These are phyloP conservation scores for Catocala fraxini DNA, from an alignment of 2,888 invertebrate genomes.

Conservation along the genomic window DNA sequence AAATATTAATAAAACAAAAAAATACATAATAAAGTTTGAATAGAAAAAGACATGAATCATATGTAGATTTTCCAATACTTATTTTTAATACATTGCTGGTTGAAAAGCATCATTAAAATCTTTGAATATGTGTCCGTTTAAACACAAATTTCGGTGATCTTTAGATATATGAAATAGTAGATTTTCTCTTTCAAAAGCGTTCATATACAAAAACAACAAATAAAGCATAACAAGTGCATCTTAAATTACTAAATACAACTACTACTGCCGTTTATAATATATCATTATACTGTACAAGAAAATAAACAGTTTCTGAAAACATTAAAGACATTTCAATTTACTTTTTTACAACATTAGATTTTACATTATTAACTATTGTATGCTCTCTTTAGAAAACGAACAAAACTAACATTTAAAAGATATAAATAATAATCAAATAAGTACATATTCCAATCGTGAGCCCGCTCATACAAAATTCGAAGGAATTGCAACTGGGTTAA, in stretches of 20 bases:
- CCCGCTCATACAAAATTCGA: conserved; percentile 16
- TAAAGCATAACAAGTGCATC: conserved; percentile 18
- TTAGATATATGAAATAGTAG: no score
- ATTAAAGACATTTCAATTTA: conserved; percentile 28
- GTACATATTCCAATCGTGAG: conserved; percentile 70
- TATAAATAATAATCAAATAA: conserved; percentile 62
- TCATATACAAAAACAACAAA: conserved; percentile 26
- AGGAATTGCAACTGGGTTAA: conserved; percentile 27
- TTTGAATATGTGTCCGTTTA: no score
- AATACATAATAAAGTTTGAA: no score
- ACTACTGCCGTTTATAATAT: conserved; percentile 2
- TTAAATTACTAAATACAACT: conserved; percentile 18
- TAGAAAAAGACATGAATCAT: no score
- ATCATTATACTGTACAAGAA: conserved; percentile 12
- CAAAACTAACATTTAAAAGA: conserved; percentile 34
- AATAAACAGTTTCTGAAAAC: conserved; percentile 12
- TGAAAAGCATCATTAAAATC: no score
- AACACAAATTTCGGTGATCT: no score
- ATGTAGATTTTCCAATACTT: no score
- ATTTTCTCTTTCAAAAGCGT: conserved; percentile 5
- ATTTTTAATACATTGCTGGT: no score
- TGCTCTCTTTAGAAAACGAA: conserved; percentile 13
- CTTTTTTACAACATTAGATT: conserved; percentile 9
- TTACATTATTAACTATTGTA: conserved; percentile 12
- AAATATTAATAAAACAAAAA: no score